Evolutionary conservation across 1,140 invertebrate genomes (phyloP), one percentile per base, ranked within the genome.

Genomic region (Popillia japonica): DNA sequence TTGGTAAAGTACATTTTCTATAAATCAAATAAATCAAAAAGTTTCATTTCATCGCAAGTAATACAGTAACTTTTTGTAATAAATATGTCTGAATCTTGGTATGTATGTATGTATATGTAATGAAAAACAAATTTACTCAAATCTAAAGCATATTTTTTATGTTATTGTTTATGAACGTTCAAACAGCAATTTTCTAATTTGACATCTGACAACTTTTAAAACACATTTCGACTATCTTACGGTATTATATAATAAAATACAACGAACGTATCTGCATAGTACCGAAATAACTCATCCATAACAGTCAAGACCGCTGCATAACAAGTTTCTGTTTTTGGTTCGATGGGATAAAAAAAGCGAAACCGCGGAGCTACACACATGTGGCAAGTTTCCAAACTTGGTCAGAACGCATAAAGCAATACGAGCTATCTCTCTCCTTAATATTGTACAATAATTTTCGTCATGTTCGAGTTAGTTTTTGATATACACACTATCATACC

Each of bases 351-450:
- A 10, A 68, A 68, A 68, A 68, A 27, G 22, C 61, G 61, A 68
- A 17, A 55, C 48, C 17, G 61, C 22, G 7, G 61, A 22, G 61
- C 61, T 68, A 68, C 27, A 68, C 61, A 34, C 61, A 68, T 68
- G 61, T 68, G 61, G 61, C 61, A 68, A 68, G 61, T 68, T 68
- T 68, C 61, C 61, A 68, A 68, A 68, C 20, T 68, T 68, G 61
- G 61, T 17, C 61, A 68, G 17, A 34, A 27, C 61, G 61, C 22
- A 68, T 68, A 68, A 34, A 68, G 17, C 61, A 9, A 68, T 68
- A 68, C 61, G 22, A 68, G 27, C 22, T 27, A 10, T 68, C 48
- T 55, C 48, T 55, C n/a, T n/a, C 11, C 17, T 55, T n/a, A 55
- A 55, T 22, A 27, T 68, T 27, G 22, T 10, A 68, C 20, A 17